A percentile compares a stretch with the other conserved stretches of the same genome.
Conservation (phyloP, 1,140 invertebrate species). For the Acromyrmex echinatior region DNA sequence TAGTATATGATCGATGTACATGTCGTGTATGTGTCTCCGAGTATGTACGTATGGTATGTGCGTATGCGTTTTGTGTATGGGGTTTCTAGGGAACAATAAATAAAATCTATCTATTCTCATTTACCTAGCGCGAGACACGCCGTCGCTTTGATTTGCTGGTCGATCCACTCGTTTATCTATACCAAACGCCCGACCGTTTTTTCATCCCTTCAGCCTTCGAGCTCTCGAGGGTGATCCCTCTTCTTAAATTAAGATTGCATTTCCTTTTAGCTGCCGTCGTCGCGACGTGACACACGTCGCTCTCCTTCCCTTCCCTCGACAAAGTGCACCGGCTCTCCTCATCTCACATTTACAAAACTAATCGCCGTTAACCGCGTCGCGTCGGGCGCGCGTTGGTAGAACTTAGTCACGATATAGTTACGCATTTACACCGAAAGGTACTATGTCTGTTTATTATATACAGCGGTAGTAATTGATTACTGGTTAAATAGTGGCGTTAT, state of each 20-base stretch:
- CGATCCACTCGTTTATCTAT: conserved; percentile 60
- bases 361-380: conserved; percentile 49
- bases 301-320: background rate
- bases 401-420: conserved; percentile 76
- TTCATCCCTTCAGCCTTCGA: conserved; percentile 35
- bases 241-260: conserved; percentile 63
- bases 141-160: conserved; percentile 80
- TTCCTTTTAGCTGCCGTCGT: conserved; percentile 45
- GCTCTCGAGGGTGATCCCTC: conserved; percentile 39
- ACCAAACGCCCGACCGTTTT: conserved; percentile 7
- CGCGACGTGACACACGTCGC: conserved; percentile 39
- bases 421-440: conserved; percentile 83
- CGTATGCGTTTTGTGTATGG: conserved; percentile 37
- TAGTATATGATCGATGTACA: no score
- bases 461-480: conserved; percentile 84
- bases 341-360: conserved; percentile 72
- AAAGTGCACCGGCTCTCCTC: background rate
- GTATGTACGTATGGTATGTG: conserved; percentile 2
- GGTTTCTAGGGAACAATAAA: conserved; percentile 85
- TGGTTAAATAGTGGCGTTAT: conserved; percentile 86
- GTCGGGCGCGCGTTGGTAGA: conserved; percentile 57
- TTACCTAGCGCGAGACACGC: conserved; percentile 78
- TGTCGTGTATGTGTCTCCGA: conserved; percentile 5
- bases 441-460: conserved; percentile 84
- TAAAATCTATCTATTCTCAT: conserved; percentile 85